These are phyloP conservation scores for Colletes gigas DNA, from an alignment of 1,140 invertebrate genomes.

Conservation along the genomic window DNA sequence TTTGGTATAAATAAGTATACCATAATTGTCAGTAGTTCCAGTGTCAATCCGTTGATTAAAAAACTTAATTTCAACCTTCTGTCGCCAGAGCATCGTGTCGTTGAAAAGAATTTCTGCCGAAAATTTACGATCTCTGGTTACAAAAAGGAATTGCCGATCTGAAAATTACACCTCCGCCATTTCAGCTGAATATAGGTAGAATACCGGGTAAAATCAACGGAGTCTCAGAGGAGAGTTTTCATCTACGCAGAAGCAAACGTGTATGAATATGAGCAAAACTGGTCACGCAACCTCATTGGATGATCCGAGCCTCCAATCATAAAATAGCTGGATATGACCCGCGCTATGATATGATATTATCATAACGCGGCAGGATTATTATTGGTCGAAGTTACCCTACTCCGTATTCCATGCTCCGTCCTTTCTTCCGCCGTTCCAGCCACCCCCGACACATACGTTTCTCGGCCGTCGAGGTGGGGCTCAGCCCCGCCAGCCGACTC, in stretches of 20 bases:
- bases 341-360: constrained; percentile 81
- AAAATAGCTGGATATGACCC: constrained; percentile 72
- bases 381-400: constrained; percentile 77
- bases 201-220: not conserved
- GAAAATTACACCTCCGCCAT: constrained; percentile 42
- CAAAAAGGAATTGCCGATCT: too few species aligned
- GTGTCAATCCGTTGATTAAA: too few species aligned
- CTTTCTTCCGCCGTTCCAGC: constrained; percentile 72
- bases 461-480: constrained; percentile 74
- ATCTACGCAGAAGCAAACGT: not conserved
- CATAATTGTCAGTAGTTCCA: too few species aligned
- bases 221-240: not conserved
- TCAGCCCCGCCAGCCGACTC: constrained; percentile 58
- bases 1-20: too few species aligned
- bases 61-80: too few species aligned
- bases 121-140: too few species aligned
- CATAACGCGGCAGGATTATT: constrained; percentile 79
- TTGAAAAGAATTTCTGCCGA: too few species aligned
- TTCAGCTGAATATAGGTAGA: not conserved
- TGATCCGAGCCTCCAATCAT: constrained; percentile 75
- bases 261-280: constrained; percentile 68
- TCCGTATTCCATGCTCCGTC: constrained; percentile 71
- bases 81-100: too few species aligned
- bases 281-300: constrained; percentile 68
- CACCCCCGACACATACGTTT: constrained; percentile 76